Evolutionary conservation across 2,797 vertebrate species (phyloP).

Genomic region (Notoglanidium macrostoma): DNA sequence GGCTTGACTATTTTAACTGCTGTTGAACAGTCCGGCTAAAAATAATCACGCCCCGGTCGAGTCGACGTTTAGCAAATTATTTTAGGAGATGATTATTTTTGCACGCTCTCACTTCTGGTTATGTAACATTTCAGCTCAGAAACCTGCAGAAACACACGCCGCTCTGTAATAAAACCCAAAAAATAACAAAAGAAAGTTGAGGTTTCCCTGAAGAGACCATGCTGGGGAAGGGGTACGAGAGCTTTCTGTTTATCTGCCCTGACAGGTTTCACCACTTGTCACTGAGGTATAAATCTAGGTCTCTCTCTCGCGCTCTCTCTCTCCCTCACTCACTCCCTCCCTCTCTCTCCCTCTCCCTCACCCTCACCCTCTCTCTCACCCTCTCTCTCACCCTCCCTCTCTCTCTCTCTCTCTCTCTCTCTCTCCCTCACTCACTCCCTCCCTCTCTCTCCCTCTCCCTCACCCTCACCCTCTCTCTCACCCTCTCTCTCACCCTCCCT

Average conservation of each 20-base stretch:
- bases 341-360: too few species aligned
- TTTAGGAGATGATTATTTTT: background rate
- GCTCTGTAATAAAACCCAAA: background rate
- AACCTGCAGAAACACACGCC: background rate
- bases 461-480: too few species aligned
- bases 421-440: too few species aligned
- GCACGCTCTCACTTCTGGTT: background rate
- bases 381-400: too few species aligned
- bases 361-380: too few species aligned
- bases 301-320: background rate
- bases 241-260: background rate
- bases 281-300: conserved; percentile 1
- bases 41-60: background rate
- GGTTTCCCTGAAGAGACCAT: background rate
- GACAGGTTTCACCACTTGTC: background rate
- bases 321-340: too few species aligned
- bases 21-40: background rate
- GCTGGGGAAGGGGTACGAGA: background rate
- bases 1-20: background rate
- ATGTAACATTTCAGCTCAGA: background rate
- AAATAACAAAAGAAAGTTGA: background rate
- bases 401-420: too few species aligned
- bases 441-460: too few species aligned
- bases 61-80: background rate
- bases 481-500: too few species aligned